Percentiles rank a stretch among this genome's conserved stretches.
Conservation (phyloP, 2,113 vertebrate genomes). For the Melanerpes aurifrons region DNA sequence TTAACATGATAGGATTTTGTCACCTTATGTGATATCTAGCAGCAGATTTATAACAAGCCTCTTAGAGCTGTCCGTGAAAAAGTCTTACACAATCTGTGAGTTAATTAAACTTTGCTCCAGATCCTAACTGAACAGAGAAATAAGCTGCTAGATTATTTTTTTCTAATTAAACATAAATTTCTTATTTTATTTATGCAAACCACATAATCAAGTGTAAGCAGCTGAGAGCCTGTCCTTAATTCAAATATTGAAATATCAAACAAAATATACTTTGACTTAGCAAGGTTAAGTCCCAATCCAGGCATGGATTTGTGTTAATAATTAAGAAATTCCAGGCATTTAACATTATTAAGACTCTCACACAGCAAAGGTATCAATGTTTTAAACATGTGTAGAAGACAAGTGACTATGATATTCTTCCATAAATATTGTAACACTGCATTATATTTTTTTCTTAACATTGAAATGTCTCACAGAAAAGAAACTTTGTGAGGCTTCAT, state of each 20-base stretch:
- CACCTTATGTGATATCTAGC: background rate
- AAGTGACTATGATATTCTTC: background rate
- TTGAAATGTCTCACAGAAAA: background rate
- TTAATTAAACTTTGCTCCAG: conserved; percentile 21
- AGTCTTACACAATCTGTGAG: background rate
- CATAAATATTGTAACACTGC: background rate
- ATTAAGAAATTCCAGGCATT: background rate
- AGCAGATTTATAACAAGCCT: background rate
- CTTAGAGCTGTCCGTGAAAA: background rate
- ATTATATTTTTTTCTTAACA: background rate
- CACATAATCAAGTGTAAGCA: conserved; percentile 19
- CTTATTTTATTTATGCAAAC: conserved; percentile 38
- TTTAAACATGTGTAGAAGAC: background rate
- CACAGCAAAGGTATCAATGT: background rate
- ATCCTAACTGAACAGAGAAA: conserved; percentile 18
- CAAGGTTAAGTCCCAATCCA: background rate
- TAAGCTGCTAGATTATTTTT: conserved; percentile 19
- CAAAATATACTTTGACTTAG: background rate
- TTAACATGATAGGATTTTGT: background rate
- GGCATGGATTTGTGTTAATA: background rate
- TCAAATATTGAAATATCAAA: conserved; percentile 20
- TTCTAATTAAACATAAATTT: conserved; percentile 27
- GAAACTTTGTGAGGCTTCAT: background rate
- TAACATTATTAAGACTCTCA: background rate
- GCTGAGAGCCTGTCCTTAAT: background rate